Evolutionary conservation across 2,113 vertebrate species (phyloP).

Genomic region (Coregonus clupeaformis): DNA sequence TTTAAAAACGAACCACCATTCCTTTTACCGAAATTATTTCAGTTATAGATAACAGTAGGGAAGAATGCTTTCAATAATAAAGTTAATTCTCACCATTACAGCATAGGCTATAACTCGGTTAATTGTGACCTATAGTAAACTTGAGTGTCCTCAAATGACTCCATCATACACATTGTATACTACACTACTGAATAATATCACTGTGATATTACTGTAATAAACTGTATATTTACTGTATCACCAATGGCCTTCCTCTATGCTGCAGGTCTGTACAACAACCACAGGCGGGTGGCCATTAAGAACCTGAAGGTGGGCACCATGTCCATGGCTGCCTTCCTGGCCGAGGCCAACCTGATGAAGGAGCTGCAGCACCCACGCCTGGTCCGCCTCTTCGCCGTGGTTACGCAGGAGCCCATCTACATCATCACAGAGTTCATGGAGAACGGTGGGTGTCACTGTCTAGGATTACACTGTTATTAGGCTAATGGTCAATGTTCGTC

Average conservation of each 20-base stretch:
- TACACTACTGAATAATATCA: too few relatives aligned
- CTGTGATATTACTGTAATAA: too few relatives aligned
- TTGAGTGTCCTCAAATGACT: not conserved
- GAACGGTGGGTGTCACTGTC: slow-evolving; percentile 79
- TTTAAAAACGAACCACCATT: slow-evolving; percentile 5
- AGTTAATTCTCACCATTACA: slow-evolving; percentile 8
- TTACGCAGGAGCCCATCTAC: slow-evolving; percentile 94
- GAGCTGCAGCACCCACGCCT: slow-evolving; percentile 86
- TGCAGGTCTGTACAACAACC: slow-evolving; percentile 85
- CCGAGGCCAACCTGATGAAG: slow-evolving; percentile 98
- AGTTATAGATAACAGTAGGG: slow-evolving; percentile 2
- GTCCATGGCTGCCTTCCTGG: slow-evolving; percentile 91
- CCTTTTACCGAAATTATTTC: not conserved
- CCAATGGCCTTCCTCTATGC: not conserved
- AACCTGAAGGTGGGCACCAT: slow-evolving; percentile 93
- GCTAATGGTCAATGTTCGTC: not conserved
- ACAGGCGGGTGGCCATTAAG: slow-evolving; percentile 92
- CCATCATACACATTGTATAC: not conserved
- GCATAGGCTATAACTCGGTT: not conserved
- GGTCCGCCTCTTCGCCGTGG: slow-evolving; percentile 93
- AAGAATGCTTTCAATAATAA: slow-evolving; percentile 22
- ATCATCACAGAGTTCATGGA: slow-evolving; percentile 99
- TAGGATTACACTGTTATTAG: not conserved
- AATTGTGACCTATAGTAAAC: not conserved
- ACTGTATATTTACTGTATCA: not conserved